A percentile compares a stretch with the other conserved stretches of the same genome.
phyloP scores from a whole-genome alignment of 2,797 vertebrate genomes.

The Leptoclinus maculatus region DNA sequence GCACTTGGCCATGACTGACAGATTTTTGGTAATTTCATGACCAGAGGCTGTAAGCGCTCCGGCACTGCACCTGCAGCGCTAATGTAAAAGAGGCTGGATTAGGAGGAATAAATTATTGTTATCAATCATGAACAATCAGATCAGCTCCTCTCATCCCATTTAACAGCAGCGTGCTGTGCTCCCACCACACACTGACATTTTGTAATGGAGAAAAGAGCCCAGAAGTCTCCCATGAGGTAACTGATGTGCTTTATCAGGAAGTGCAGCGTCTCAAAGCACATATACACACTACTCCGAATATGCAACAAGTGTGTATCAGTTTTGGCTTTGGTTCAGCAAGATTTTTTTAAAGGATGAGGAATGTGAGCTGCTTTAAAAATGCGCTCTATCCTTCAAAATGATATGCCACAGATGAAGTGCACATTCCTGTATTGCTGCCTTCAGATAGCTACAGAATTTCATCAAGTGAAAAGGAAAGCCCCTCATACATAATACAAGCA shows the following conservation, averaged over 20 bases:
- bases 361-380: slow-evolving; percentile 42
- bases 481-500: slow-evolving; percentile 47
- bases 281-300: slow-evolving; percentile 24
- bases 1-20: slow-evolving; percentile 62
- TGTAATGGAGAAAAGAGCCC: slow-evolving; percentile 48
- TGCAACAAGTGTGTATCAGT: slow-evolving; percentile 50
- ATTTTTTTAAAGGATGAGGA: slow-evolving; percentile 13
- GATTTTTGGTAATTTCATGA: slow-evolving; percentile 64
- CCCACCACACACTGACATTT: slow-evolving; percentile 46
- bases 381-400: slow-evolving; percentile 22
- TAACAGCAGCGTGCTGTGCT: slow-evolving; percentile 40
- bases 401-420: slow-evolving; percentile 23
- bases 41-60: slow-evolving; percentile 41
- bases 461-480: slow-evolving; percentile 32
- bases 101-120: slow-evolving; percentile 60
- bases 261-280: slow-evolving; percentile 15
- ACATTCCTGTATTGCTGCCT: slow-evolving; percentile 22
- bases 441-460: slow-evolving; percentile 36
- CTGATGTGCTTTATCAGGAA: slow-evolving; percentile 40
- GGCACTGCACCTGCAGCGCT: slow-evolving; percentile 51
- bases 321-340: slow-evolving; percentile 9
- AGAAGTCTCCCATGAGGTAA: slow-evolving; percentile 43
- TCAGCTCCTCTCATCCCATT: slow-evolving; percentile 56
- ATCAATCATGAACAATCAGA: slow-evolving; percentile 67
- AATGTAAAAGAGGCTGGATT: slow-evolving; percentile 51